phyloP scores from a whole-genome alignment of 2,888 invertebrate species.

The Apodemia hepburni region DNA sequence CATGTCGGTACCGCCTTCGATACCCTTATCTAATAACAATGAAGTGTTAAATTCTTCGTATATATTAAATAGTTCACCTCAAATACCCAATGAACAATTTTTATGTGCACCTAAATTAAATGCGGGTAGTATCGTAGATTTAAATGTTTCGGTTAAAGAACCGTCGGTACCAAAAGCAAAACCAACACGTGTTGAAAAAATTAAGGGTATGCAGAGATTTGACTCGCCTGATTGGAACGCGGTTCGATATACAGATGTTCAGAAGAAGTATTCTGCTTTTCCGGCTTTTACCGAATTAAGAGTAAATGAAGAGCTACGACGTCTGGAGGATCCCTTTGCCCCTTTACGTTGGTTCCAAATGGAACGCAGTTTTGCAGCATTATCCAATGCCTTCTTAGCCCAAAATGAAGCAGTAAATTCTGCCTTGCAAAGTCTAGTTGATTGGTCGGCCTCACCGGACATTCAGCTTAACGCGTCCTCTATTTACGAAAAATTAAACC shows the following conservation, averaged over 20 bases:
- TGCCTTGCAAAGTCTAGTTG: constrained; percentile 23
- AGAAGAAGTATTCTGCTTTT: constrained; percentile 28
- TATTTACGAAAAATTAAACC: constrained; percentile 26
- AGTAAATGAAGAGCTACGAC: constrained; percentile 29
- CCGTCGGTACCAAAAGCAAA: constrained; percentile 17
- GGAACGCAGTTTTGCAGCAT: constrained; percentile 30
- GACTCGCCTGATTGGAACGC: constrained; percentile 27
- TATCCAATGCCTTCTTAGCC: constrained; percentile 30
- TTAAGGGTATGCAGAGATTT: constrained; percentile 22
- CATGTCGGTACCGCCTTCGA: neutral
- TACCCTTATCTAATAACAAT: constrained; percentile 2
- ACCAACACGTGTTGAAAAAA: constrained; percentile 22
- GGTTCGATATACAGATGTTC: constrained; percentile 24
- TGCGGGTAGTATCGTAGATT: constrained; percentile 15
- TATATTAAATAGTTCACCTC: neutral
- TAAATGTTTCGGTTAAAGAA: constrained; percentile 20
- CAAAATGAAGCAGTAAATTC: constrained; percentile 26
- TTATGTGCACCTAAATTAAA: constrained; percentile 1
- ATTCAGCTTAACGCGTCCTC: constrained; percentile 17
- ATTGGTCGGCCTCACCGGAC: constrained; percentile 22
- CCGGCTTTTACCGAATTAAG: constrained; percentile 29
- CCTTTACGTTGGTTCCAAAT: constrained; percentile 23
- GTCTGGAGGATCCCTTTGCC: constrained; percentile 20
- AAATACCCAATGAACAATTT: constrained; percentile 1
- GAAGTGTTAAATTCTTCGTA: neutral